Percentiles rank a stretch among this genome's conserved stretches.
These are phyloP conservation scores for Drosophila conformis DNA, from an alignment of 2,888 invertebrate genomes.

Conservation along the genomic window DNA sequence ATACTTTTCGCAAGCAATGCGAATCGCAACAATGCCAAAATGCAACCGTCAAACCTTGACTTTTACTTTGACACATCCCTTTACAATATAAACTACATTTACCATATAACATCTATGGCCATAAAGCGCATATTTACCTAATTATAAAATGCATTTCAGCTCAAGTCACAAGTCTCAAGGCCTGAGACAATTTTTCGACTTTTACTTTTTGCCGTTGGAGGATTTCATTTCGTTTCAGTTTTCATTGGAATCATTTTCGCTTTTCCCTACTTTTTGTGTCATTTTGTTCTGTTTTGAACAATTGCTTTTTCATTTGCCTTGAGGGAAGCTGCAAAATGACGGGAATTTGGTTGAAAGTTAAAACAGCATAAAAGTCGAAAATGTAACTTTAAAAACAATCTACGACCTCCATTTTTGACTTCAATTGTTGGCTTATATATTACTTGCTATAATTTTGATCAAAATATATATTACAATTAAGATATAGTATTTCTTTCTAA, in stretches of 20 bases:
- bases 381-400: not conserved
- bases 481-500: not conserved
- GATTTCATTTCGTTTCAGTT: slow-evolving; percentile 40
- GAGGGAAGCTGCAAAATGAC: slow-evolving; percentile 29
- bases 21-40: slow-evolving; percentile 64
- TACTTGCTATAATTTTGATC: not conserved
- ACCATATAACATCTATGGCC: not conserved
- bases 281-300: slow-evolving; percentile 34
- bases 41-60: slow-evolving; percentile 77
- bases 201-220: slow-evolving; percentile 42
- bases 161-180: slow-evolving; percentile 30
- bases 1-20: slow-evolving; percentile 79
- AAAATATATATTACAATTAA: not conserved
- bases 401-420: not conserved
- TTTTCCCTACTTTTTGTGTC: slow-evolving; percentile 16
- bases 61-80: slow-evolving; percentile 51
- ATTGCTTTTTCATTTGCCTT: slow-evolving; percentile 52
- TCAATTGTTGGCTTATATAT: not conserved
- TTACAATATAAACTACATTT: slow-evolving; percentile 44
- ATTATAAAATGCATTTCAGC: slow-evolving; percentile 44
- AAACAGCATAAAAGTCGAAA: not conserved
- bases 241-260: slow-evolving; percentile 38
- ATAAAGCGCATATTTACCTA: slow-evolving; percentile 59
- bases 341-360: not conserved
- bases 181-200: slow-evolving; percentile 60